These are phyloP conservation scores for Ectemnius continuus DNA, from an alignment of 2,888 invertebrate genomes.

Conservation along the genomic window DNA sequence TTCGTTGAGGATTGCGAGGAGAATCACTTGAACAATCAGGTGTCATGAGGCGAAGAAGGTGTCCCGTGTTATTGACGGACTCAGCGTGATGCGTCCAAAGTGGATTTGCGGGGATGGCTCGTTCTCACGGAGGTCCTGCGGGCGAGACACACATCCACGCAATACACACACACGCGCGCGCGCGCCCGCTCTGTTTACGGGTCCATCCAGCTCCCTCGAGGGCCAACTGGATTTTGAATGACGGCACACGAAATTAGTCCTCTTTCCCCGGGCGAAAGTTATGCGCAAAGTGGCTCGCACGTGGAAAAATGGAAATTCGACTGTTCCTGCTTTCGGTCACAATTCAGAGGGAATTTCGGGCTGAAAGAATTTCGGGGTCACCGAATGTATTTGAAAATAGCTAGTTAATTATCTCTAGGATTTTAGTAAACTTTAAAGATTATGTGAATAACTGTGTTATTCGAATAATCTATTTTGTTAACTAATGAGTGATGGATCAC, in stretches of 20 bases:
- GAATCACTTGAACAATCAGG: constrained; percentile 31
- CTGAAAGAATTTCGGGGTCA: no score
- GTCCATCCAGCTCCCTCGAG: not conserved
- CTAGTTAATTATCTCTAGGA: no score
- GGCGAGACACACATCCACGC: no score
- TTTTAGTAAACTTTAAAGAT: not conserved
- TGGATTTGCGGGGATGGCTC: not conserved
- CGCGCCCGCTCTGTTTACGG: not conserved
- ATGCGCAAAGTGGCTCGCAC: no score
- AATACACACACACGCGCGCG: no score
- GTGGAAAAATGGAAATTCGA: no score
- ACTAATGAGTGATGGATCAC: no score
- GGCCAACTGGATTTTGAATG: not conserved
- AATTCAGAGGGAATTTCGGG: no score
- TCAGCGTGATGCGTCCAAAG: constrained; percentile 1
- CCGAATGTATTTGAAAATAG: no score
- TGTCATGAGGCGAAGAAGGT: constrained; percentile 4
- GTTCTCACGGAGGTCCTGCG: no score
- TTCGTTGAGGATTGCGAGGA: constrained; percentile 20
- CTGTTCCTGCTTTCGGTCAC: no score
- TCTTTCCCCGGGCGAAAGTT: not conserved
- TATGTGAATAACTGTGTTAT: constrained; percentile 38
- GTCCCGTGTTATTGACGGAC: constrained; percentile 16
- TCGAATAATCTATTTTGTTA: constrained; percentile 30
- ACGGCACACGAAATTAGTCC: not conserved